Evolutionary conservation across 2,113 vertebrate genomes (phyloP).

Genomic region (Corydoras maculifer): DNA sequence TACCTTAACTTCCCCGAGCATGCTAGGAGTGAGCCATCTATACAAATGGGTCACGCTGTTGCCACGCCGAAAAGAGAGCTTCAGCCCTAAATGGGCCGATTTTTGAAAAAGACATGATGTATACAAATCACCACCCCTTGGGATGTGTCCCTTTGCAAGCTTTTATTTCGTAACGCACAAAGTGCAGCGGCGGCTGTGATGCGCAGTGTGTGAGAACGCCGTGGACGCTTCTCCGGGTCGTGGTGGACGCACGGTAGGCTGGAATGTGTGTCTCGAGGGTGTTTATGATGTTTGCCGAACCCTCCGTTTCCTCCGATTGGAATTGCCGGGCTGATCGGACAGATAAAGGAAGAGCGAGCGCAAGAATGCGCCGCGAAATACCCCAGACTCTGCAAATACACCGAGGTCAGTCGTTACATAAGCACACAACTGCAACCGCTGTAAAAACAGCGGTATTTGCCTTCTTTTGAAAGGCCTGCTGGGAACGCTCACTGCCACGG

Average conservation of each 20-base stretch:
- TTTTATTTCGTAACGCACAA: slow-evolving; percentile 16
- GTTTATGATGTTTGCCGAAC: slow-evolving; percentile 24
- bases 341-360: background rate
- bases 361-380: slow-evolving; percentile 7
- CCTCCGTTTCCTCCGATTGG: slow-evolving; percentile 13
- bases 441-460: slow-evolving; percentile 23
- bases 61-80: background rate
- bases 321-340: slow-evolving; percentile 21
- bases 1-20: slow-evolving; percentile 20
- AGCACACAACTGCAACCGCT: slow-evolving; percentile 4
- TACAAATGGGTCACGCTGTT: slow-evolving; percentile 20
- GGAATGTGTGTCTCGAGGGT: slow-evolving; percentile 21
- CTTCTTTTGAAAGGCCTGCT: slow-evolving; percentile 28
- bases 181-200: slow-evolving; percentile 5
- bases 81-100: slow-evolving; percentile 10
- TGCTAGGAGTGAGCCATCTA: slow-evolving; percentile 11
- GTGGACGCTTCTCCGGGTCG: slow-evolving; percentile 5
- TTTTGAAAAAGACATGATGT: slow-evolving; percentile 22
- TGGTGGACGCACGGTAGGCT: slow-evolving; percentile 1
- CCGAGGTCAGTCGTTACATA: slow-evolving; percentile 6
- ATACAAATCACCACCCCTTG: slow-evolving; percentile 16
- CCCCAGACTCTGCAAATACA: background rate
- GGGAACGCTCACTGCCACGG: slow-evolving; percentile 26
- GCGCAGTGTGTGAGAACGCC: slow-evolving; percentile 33
- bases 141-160: slow-evolving; percentile 6